Percentiles rank a stretch among this genome's conserved stretches.
Evolutionary conservation across 2,113 vertebrate genomes (phyloP).

Genomic region (Piliocolobus tephrosceles): DNA sequence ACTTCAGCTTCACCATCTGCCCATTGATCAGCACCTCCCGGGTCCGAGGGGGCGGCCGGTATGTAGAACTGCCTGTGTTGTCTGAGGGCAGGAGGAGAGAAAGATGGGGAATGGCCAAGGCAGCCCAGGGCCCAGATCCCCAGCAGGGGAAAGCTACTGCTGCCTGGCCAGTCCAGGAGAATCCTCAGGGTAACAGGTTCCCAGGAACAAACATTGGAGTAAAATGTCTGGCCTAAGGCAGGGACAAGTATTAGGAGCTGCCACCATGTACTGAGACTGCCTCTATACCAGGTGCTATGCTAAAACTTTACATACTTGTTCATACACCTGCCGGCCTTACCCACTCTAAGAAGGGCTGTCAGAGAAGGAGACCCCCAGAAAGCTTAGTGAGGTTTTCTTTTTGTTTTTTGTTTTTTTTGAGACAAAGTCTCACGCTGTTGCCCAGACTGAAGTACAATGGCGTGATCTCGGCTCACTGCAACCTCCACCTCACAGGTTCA

Average conservation of each 20-base stretch:
- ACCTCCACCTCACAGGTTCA: too few species aligned
- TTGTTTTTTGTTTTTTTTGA: too few species aligned
- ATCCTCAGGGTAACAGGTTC: background rate
- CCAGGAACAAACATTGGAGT: background rate
- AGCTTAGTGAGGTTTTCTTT: background rate
- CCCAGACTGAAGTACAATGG: too few species aligned
- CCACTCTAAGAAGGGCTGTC: background rate
- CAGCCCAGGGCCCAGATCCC: background rate
- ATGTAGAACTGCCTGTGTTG: conserved; percentile 92
- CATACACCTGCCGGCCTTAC: background rate
- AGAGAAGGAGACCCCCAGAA: background rate
- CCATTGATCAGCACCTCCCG: conserved; percentile 96
- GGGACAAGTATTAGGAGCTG: background rate
- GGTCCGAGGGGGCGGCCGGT: conserved; percentile 94
- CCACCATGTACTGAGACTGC: background rate
- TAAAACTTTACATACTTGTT: background rate
- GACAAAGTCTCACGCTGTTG: too few species aligned
- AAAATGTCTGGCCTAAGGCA: background rate
- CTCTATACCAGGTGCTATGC: background rate
- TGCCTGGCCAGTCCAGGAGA: background rate
- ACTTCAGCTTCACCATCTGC: conserved; percentile 96
- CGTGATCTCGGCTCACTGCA: too few species aligned
- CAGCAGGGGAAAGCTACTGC: background rate
- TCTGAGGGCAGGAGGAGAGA: conserved; percentile 83
- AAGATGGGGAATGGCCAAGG: background rate